Percentiles rank a stretch among this genome's conserved stretches.
phyloP scores from a whole-genome alignment of 2,888 invertebrate species.

The Escarpia spicata region DNA sequence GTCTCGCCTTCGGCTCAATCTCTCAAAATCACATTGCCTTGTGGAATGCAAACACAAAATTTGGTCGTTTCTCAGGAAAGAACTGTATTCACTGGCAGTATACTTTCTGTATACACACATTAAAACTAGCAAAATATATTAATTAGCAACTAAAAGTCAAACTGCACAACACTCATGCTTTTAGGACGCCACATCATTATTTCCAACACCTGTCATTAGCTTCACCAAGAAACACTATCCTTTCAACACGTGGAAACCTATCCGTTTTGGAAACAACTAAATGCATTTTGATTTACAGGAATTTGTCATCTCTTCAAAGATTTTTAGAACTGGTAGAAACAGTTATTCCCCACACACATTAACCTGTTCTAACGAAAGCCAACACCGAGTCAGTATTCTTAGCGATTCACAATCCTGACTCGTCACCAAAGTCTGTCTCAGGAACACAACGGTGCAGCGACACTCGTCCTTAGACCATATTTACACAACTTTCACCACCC shows the following conservation, averaged over 20 bases:
- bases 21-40: not conserved
- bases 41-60: constrained; percentile 9
- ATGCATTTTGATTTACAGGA: not conserved
- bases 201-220: not conserved
- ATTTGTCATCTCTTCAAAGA: not conserved
- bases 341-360: not conserved
- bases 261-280: not conserved
- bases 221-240: not conserved
- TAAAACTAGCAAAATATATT: not conserved
- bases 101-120: not conserved
- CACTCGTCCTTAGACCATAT: not conserved
- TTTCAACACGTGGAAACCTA: not conserved
- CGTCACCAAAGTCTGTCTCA: not conserved
- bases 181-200: not conserved
- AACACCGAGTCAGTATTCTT: not conserved
- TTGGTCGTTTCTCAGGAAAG: not conserved
- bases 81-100: not conserved
- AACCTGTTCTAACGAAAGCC: not conserved
- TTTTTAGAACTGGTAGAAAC: not conserved
- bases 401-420: not conserved
- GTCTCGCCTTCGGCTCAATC: not conserved
- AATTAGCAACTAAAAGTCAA: not conserved
- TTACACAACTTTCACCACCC: not conserved
- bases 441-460: not conserved
- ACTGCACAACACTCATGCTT: not conserved